Evolutionary conservation across 2,888 invertebrate species (phyloP), one percentile per base, ranked within the genome.

Genomic region (Nomada goodeniana): DNA sequence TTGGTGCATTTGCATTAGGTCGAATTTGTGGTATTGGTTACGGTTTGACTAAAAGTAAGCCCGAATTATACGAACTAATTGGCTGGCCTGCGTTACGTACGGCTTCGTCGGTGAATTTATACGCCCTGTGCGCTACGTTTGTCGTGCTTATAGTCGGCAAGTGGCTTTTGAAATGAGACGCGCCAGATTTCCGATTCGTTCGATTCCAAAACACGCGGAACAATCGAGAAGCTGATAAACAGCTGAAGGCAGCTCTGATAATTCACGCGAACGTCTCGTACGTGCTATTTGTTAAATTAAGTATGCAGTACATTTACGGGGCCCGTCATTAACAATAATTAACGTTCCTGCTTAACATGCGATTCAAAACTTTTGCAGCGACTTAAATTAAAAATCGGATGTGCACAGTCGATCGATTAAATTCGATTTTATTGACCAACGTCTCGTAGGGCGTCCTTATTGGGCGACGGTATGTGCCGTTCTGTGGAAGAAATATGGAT

Each of bases 1-100:
- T 82, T 72, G 76, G 82, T 72, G 68, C 82, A 82, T 81, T 76
- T 69, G 82, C 82, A 81, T 82, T 81, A 76, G 76, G 68, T 81
- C 68, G 71, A 82, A 82, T 82, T 76, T 81, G 82, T 68, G 82
- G 81, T 72, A 80, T 71, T 61, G 82, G 82, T 72, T 76, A 65
- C 82, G 72, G 75, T 60, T 72, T 64, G 64, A 36, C 47, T 71
- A 80, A 80, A 82, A 82, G 81, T 80, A 71, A 80, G 65, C 71
- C 61, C 52, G 76, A 82, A 80, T 82, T 82, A 71, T 76, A 82
- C 70, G 65, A 61, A 70, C 82, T 80, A 82, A 82, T 82, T 80
- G 80, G 75, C 55, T 44, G 65, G 60, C 29, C 67, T 44, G 18
- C 42, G 69, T 69, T 70, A 74, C 60, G 50, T 47, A 55, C 42